Percentiles rank a stretch among this genome's conserved stretches.
These are phyloP conservation scores for Tupaia tana DNA, from an alignment of 2,113 vertebrate species.

Conservation along the genomic window DNA sequence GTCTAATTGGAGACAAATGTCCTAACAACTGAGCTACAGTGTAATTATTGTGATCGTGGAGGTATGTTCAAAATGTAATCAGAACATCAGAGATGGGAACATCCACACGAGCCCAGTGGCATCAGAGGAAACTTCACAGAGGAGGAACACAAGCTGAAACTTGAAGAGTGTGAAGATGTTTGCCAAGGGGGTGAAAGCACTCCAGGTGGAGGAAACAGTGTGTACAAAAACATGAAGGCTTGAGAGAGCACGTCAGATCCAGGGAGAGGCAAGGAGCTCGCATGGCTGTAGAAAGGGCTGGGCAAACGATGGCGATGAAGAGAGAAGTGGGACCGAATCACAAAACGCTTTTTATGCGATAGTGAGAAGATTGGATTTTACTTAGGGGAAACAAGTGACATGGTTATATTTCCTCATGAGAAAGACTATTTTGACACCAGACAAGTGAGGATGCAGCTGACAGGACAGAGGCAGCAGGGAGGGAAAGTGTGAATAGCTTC, in stretches of 20 bases:
- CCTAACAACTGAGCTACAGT: neutral
- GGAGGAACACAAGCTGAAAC: neutral
- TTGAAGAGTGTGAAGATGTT: slow-evolving; percentile 35
- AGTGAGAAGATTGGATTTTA: slow-evolving; percentile 8
- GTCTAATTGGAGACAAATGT: neutral
- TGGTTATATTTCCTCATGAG: neutral
- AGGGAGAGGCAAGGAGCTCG: neutral
- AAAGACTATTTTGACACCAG: neutral
- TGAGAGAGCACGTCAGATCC: neutral
- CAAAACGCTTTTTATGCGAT: neutral
- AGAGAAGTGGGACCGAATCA: neutral
- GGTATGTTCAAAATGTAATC: slow-evolving; percentile 1
- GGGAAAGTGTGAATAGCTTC: neutral
- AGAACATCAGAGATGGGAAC: neutral
- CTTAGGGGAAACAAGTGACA: neutral
- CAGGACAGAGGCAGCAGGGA: neutral
- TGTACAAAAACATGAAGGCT: neutral
- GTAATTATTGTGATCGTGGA: neutral
- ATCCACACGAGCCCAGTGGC: neutral
- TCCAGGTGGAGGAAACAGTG: slow-evolving; percentile 15
- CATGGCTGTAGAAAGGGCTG: neutral
- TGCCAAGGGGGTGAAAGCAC: slow-evolving; percentile 22
- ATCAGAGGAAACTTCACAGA: slow-evolving; percentile 29
- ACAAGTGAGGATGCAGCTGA: slow-evolving; percentile 25
- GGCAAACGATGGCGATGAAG: neutral